These are phyloP conservation scores for Ryuthela nishihirai DNA, from an alignment of 2,888 invertebrate species.

Conservation along the genomic window DNA sequence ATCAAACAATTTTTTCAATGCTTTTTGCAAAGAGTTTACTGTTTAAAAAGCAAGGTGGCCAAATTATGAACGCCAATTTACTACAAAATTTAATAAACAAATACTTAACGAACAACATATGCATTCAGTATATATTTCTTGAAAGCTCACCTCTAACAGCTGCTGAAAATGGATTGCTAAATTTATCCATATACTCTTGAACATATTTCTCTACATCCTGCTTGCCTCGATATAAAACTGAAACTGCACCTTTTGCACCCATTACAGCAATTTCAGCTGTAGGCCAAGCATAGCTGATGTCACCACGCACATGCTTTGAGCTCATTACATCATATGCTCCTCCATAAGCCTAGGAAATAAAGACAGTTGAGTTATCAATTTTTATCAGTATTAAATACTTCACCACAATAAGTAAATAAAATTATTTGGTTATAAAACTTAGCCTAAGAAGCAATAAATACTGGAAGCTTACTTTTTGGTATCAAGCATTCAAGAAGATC, in stretches of 20 bases:
- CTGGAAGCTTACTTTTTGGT: too few species aligned
- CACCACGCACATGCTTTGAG: slow-evolving; percentile 64
- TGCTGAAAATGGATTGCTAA: slow-evolving; percentile 65
- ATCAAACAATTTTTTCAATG: background rate
- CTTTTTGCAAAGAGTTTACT: background rate
- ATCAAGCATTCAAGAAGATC: too few species aligned
- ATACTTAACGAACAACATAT: too few species aligned
- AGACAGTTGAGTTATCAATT: too few species aligned
- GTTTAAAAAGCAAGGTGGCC: too few species aligned
- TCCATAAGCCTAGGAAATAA: slow-evolving; percentile 58
- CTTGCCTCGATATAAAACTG: slow-evolving; percentile 60
- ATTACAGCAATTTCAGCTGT: slow-evolving; percentile 67
- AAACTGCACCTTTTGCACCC: slow-evolving; percentile 66
- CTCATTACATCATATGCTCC: slow-evolving; percentile 68
- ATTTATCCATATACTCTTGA: slow-evolving; percentile 61
- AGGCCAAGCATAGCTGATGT: slow-evolving; percentile 67
- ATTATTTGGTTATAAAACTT: too few species aligned
- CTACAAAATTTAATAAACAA: too few species aligned
- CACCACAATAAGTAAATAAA: too few species aligned
- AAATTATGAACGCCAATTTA: too few species aligned
- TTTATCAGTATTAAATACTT: too few species aligned
- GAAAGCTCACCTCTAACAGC: slow-evolving; percentile 56
- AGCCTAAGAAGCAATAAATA: too few species aligned
- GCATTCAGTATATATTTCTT: background rate
- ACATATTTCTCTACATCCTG: slow-evolving; percentile 56